Evolutionary conservation across 2,888 invertebrate genomes (phyloP), one percentile per base, ranked within the genome.

Genomic region (Trachelus iudaicus): DNA sequence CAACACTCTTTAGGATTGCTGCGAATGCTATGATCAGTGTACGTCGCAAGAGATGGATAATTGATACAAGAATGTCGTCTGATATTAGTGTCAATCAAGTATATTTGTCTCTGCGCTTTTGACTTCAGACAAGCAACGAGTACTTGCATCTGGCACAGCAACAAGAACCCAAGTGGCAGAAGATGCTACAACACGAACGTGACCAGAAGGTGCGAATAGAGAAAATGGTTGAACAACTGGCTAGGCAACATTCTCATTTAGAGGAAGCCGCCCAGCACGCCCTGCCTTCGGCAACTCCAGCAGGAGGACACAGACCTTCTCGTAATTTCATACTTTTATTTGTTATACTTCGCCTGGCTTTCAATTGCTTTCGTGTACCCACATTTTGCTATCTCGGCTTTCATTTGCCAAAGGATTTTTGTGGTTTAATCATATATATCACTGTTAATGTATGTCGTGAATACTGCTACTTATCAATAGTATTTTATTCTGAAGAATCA

Each of bases 21-120:
- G 97, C 98, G 82, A 98, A 96, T 92, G 98, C 98, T 77, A 98
- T 99, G 98, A 97, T 99, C 89, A 98, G 97, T 92, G 98, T 96
- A 92, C 94, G 94, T 93, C 30, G 31, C 31, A 23, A 71, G 71
- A 31, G 12, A 71, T 33, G 30, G 31, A 71, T 15, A 15, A 71
- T 33, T 71, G 33, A 31, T 56, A 71, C 9, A 31, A 71, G 71
- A 34, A 31, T 71, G 33, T 33, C 71, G 71, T 71, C 34, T 71
- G 30, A 71, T 34, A 15, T 31, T 71, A 13, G 33, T 33, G 0
- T 31, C 12, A 34, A 33, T 30, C 71, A 34, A 71, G 71, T 71
- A 56, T 56, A 56, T 56, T 56, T 56, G 23, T 56, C 56, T 56
- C 56, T 56, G 56, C 56, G 71, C 34, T 23, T 31, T 56, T 35